phyloP scores from a whole-genome alignment of 2,797 vertebrate species.

The Molossus molossus region DNA sequence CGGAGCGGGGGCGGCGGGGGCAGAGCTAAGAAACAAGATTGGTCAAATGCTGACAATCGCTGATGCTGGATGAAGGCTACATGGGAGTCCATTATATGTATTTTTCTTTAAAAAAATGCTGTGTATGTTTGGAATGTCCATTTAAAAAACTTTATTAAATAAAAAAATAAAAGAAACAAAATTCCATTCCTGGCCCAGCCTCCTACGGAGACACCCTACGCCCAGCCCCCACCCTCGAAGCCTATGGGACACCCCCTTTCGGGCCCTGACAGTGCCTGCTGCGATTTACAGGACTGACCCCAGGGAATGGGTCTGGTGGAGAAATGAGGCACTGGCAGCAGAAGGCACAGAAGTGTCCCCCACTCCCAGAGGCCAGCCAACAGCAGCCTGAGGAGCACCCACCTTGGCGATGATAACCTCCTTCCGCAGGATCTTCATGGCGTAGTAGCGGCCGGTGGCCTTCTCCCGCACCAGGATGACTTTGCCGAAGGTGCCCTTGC shows the following conservation, averaged over 20 bases:
- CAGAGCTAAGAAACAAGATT: background rate
- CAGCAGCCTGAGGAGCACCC: background rate
- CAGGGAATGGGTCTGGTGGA: background rate
- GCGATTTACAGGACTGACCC: background rate
- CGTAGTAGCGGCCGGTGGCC: conserved; percentile 96
- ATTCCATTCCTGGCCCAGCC: background rate
- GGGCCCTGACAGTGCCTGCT: background rate
- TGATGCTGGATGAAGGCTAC: background rate
- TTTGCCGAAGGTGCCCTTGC: conserved; percentile 98
- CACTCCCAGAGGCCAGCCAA: accelerated
- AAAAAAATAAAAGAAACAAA: background rate
- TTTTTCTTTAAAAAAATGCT: conserved; percentile 31
- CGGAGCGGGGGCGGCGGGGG: background rate
- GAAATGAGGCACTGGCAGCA: background rate
- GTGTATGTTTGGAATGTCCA: background rate
- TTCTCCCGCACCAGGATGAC: conserved; percentile 98
- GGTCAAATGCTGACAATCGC: accelerated
- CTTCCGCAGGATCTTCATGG: conserved; percentile 98
- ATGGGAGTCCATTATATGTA: background rate
- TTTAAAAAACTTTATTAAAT: conserved; percentile 51
- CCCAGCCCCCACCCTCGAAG: background rate
- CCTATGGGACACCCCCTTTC: background rate
- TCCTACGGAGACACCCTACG: background rate
- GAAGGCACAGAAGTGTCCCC: background rate
- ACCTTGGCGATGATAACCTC: conserved; percentile 98